A percentile compares a stretch with the other conserved stretches of the same genome.
Evolutionary conservation across 2,888 invertebrate genomes (phyloP).

Genomic region (Melieria picta): DNA sequence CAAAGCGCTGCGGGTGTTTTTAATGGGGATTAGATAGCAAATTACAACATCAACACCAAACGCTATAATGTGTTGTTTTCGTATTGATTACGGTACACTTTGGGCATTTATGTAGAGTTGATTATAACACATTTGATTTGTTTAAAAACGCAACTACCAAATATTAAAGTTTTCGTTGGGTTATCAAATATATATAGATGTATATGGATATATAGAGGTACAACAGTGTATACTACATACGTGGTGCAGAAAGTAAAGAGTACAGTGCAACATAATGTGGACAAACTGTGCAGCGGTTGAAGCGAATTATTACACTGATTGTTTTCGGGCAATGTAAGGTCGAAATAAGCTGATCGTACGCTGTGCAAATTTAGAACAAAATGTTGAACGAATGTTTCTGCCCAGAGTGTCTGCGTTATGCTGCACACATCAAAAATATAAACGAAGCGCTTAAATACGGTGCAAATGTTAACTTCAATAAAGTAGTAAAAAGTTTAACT

Average conservation of each 20-base stretch:
- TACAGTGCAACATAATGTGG: neutral
- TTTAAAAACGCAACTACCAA: slow-evolving; percentile 9
- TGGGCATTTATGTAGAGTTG: too few relatives aligned
- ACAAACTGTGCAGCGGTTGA: neutral
- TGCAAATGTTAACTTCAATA: slow-evolving; percentile 36
- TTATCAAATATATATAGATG: neutral
- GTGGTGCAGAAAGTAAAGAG: neutral
- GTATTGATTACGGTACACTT: too few relatives aligned
- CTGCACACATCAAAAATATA: slow-evolving; percentile 18
- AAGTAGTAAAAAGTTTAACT: slow-evolving; percentile 19
- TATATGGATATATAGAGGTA: neutral
- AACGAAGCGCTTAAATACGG: slow-evolving; percentile 21
- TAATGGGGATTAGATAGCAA: too few relatives aligned
- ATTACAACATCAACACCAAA: too few relatives aligned
- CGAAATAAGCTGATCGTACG: too few relatives aligned
- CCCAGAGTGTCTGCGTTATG: slow-evolving; percentile 21
- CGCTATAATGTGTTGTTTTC: too few relatives aligned
- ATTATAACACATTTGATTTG: too few relatives aligned
- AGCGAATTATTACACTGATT: neutral
- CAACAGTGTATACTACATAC: neutral
- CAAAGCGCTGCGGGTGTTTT: too few relatives aligned
- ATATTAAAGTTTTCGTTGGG: neutral
- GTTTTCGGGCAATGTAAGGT: too few relatives aligned
- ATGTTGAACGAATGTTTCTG: too few relatives aligned
- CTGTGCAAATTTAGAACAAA: too few relatives aligned